Conservation (phyloP, 2,113 vertebrate species). For the Amblyopsis rosae region DNA sequence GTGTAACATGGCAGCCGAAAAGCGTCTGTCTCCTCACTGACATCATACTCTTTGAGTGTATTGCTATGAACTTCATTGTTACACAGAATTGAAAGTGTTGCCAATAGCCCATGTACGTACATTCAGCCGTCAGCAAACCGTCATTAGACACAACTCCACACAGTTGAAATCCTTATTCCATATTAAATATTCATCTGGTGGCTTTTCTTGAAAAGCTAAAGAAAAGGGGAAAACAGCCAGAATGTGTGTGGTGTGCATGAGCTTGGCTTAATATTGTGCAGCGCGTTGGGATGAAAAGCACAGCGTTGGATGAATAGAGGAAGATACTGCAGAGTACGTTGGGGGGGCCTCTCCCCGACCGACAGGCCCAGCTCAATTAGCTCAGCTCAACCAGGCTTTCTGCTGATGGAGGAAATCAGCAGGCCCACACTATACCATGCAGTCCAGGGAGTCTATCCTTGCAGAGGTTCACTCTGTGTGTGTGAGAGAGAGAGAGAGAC, state of each 20-base stretch:
- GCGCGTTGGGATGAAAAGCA: constrained; percentile 45
- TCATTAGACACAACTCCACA: no score
- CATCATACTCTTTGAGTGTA: background rate
- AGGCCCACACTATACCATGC: constrained; percentile 38
- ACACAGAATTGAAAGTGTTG: no score
- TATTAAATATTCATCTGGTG: constrained; percentile 6
- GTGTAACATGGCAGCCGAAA: constrained; percentile 20
- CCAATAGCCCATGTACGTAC: no score
- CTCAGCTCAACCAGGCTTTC: constrained; percentile 71
- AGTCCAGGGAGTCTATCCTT: constrained; percentile 63
- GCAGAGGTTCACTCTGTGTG: constrained; percentile 34
- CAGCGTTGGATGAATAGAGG: constrained; percentile 50
- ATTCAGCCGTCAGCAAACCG: no score
- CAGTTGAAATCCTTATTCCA: background rate
- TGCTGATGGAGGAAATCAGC: constrained; percentile 73
- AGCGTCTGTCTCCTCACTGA: background rate
- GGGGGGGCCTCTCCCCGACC: constrained; percentile 53
- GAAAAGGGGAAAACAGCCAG: constrained; percentile 1
- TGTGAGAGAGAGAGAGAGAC: background rate
- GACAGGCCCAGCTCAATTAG: constrained; percentile 76
- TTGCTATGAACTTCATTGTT: background rate
- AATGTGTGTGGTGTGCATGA: constrained; percentile 5
- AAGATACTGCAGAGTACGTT: constrained; percentile 69
- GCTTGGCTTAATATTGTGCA: constrained; percentile 17
- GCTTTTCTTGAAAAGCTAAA: background rate